These are phyloP conservation scores for Natator depressus DNA, from an alignment of 2,113 vertebrate genomes.

Conservation along the genomic window DNA sequence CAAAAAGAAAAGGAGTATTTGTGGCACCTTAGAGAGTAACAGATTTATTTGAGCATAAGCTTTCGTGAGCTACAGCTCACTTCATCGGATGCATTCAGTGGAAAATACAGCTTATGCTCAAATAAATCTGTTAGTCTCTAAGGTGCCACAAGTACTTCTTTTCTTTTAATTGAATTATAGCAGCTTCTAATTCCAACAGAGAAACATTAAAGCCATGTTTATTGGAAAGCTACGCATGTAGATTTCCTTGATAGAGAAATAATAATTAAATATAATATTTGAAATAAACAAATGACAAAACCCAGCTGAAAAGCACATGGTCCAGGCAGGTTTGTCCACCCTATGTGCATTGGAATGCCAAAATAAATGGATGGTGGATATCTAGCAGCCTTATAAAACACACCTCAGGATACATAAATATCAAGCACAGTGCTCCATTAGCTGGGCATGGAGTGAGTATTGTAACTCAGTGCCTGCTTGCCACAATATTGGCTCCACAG, in stretches of 20 bases:
- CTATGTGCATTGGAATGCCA: not conserved
- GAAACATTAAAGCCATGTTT: not conserved
- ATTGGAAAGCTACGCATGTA: not conserved
- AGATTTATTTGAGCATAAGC: too few species aligned
- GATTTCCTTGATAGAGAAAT: not conserved
- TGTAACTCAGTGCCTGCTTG: not conserved
- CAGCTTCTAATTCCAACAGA: not conserved
- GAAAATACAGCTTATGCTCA: too few species aligned
- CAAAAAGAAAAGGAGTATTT: too few species aligned
- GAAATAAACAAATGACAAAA: not conserved
- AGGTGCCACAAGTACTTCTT: too few species aligned
- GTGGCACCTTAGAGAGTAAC: too few species aligned
- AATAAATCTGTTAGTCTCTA: too few species aligned
- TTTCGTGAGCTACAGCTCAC: too few species aligned
- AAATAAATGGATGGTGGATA: not conserved
- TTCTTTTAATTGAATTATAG: not conserved
- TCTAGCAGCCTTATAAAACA: not conserved
- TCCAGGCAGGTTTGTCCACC: not conserved
- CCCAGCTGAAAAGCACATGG: not conserved
- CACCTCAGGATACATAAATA: not conserved
- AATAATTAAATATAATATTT: not conserved
- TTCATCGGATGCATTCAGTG: too few species aligned
- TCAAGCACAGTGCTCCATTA: not conserved
- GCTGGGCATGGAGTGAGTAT: rapidly evolving
- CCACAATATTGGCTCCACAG: not conserved